Conservation (phyloP, 2,888 invertebrate genomes). For the Acleris cristana region DNA sequence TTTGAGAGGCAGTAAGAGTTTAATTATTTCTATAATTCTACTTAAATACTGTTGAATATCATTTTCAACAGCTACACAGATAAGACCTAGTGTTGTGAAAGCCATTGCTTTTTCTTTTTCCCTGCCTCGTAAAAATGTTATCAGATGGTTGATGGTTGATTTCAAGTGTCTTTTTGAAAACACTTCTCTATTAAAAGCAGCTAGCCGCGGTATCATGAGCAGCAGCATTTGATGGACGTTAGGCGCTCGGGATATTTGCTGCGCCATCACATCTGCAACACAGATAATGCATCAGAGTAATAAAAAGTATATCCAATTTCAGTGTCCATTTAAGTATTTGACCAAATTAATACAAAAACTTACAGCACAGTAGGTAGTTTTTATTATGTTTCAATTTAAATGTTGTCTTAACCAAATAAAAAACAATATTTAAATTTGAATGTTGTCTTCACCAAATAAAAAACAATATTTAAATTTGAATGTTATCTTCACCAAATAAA, state of each 20-base stretch:
- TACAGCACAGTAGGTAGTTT: too few species aligned
- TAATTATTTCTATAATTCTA: slow-evolving; percentile 93
- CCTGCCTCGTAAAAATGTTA: slow-evolving; percentile 89
- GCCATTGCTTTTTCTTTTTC: slow-evolving; percentile 94
- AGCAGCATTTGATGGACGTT: slow-evolving; percentile 95
- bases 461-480: too few species aligned
- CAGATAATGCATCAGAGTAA: slow-evolving; percentile 13
- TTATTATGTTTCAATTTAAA: too few species aligned
- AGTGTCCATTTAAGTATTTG: too few species aligned
- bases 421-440: too few species aligned
- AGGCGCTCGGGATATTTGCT: slow-evolving; percentile 89
- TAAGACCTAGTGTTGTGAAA: slow-evolving; percentile 95
- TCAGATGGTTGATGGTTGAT: slow-evolving; percentile 90
- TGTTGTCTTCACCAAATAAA: too few species aligned
- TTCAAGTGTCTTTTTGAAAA: slow-evolving; percentile 91
- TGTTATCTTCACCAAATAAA: too few species aligned
- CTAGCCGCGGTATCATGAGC: slow-evolving; percentile 93
- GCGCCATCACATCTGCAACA: slow-evolving; percentile 89
- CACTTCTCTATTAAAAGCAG: slow-evolving; percentile 93
- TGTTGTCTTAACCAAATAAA: too few species aligned
- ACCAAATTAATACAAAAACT: too few species aligned
- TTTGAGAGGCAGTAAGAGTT: slow-evolving; percentile 88
- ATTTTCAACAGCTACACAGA: slow-evolving; percentile 94
- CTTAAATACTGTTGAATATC: slow-evolving; percentile 91
- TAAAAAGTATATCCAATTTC: too few species aligned